Evolutionary conservation across 2,888 invertebrate species (phyloP).

Genomic region (Amorpha juglandis): DNA sequence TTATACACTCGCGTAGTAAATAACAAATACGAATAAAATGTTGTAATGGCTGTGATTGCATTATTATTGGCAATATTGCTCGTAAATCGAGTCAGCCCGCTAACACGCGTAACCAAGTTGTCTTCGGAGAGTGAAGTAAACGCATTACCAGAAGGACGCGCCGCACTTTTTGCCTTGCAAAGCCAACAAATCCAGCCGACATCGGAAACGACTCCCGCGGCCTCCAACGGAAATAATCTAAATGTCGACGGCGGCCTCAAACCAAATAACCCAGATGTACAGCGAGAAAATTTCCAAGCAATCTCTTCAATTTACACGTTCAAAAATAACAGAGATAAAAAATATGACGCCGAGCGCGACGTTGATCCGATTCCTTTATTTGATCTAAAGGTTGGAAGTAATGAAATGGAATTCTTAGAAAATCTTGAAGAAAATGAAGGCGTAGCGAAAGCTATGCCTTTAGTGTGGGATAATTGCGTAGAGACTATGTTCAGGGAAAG

Average conservation of each 20-base stretch:
- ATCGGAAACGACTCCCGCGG: conserved; percentile 68
- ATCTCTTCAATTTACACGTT: conserved; percentile 65
- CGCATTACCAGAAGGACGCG: conserved; percentile 49
- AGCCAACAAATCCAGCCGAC: conserved; percentile 65
- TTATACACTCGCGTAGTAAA: conserved; percentile 43
- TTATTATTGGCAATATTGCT: conserved; percentile 61
- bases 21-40: conserved; percentile 46
- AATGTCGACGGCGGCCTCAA: conserved; percentile 58
- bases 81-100: conserved; percentile 55
- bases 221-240: conserved; percentile 75
- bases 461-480: conserved; percentile 72
- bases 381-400: conserved; percentile 43
- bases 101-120: conserved; percentile 49
- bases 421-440: conserved; percentile 34
- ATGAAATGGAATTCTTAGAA: conserved; percentile 34
- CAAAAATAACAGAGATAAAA: conserved; percentile 58
- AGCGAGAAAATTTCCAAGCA: conserved; percentile 68
- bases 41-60: conserved; percentile 57
- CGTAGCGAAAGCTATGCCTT: conserved; percentile 50
- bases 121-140: conserved; percentile 53
- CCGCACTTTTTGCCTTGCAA: conserved; percentile 63
- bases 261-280: conserved; percentile 48
- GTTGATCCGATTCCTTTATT: conserved; percentile 50
- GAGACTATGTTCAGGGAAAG: conserved; percentile 59
- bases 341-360: conserved; percentile 54